Evolutionary conservation across 1,140 invertebrate species (phyloP).

Genomic region (Amphibalanus amphitrite): DNA sequence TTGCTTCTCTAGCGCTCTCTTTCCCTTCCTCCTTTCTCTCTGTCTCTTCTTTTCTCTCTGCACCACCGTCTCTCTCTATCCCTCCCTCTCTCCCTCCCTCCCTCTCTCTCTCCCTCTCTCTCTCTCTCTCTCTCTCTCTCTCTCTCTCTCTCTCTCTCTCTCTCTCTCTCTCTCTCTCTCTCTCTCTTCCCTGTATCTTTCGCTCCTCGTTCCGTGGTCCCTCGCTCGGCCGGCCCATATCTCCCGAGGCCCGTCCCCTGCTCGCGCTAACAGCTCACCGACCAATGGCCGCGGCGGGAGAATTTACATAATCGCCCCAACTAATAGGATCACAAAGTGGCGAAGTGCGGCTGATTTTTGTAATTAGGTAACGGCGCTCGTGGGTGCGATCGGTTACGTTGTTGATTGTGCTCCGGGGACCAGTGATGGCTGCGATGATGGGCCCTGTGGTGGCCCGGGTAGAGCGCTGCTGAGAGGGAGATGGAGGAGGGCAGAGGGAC

Average conservation of each 20-base stretch:
- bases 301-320: background rate
- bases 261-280: background rate
- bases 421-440: background rate
- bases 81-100: background rate
- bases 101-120: background rate
- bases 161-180: background rate
- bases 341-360: background rate
- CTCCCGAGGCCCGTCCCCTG: no score
- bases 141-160: background rate
- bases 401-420: background rate
- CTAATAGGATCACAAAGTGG: constrained; percentile 1
- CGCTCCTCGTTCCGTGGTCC: no score
- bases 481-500: background rate
- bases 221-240: background rate
- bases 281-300: background rate
- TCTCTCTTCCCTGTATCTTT: background rate
- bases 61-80: background rate
- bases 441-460: no score
- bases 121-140: background rate
- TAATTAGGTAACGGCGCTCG: background rate
- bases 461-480: no score
- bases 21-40: no score
- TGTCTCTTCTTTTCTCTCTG: no score
- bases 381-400: background rate
- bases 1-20: no score